Base-by-base conservation (phyloP, 2,797 vertebrate genomes). In the Capromys pilorides region DNA sequence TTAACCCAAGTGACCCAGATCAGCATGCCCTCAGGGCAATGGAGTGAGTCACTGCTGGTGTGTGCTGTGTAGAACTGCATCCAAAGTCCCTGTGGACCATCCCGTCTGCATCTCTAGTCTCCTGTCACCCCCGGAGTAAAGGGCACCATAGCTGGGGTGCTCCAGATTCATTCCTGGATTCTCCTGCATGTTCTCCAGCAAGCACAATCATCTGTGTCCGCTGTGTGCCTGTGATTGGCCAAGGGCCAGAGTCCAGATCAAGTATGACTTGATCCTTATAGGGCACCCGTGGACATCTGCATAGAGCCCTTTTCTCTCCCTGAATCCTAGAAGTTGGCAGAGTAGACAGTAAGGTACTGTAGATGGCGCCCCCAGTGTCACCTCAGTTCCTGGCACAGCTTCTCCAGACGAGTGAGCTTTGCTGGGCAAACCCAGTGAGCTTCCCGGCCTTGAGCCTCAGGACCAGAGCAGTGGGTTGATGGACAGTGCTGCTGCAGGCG, bases 81-180 rank as follows among this genome's bases (percentile, higher is more conserved):
- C 51, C 7, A 64, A 81, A 31, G 45, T 62, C 21, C 5, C 9
- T 7, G 0, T 3, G 54, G 33, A 49, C 79, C 22, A 0, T 26
- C 78, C 33, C 0, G 0, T 36, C 13, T 2, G 0, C 36, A 1
- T 21, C 19, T 45, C 51, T 12, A 19, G 22, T 51, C 69, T 0
- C 1, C 36, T 39, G 21, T 41, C 36, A 36, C 67, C 36, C 69
- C 69, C 7, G n/a, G n/a, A 21, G 67, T n/a, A 21, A 16, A 39
- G 67, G 36, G 12, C 62, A 13, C 31, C 62, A 13, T 12, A 3
- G 51, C 51, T 41, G 33, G 54, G 81, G 12, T 13, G 31, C 41
- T 62, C 41, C 54, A 61, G 73, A 18, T 31, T 51, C 21, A 49
- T 41, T 71, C 88, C 2, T 22, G 45, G 45, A 24, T n/a, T 18